Base-by-base conservation (phyloP, 2,797 vertebrate species). In the Ceyx erithaca region DNA sequence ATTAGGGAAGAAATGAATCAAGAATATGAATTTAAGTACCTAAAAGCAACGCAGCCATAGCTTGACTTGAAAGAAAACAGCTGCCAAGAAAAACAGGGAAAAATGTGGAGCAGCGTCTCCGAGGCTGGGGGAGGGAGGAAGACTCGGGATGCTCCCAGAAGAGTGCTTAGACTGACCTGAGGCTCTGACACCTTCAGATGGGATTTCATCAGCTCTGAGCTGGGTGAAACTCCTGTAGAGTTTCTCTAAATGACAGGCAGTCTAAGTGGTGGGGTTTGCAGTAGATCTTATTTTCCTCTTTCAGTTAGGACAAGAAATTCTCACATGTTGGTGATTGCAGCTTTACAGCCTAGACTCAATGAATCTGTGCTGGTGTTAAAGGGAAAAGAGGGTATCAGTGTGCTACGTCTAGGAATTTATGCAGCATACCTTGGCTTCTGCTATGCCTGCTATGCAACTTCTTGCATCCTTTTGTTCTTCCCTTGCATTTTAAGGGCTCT, bases 1-100 rank as follows among this genome's bases (percentile, higher is more conserved):
- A 89, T 75, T 94, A 87, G 80, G 81, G 81, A 90, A 96, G 86
- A 83, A 94, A 94, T 87, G 81, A 93, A 96, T 94, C 76, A 87
- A 89, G 92, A 94, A 95, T 89, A 90, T 80, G 86, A 89, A 90
- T 95, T 89, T 76, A 92, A 94, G 79, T 63, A 90, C 81, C 95
- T 95, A 90, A 93, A 93, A 94, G 84, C 0, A 9, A 69, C 72
- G 30, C 62, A 67, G 84, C 51, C 86, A 7, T 48, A 90, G 84
- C 46, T 48, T 78, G 92, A 57, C 81, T 87, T 49, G 84, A 96
- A 91, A 78, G 81, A 55, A 93, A 90, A 69, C 79, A 90, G 86
- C 94, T 94, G 93, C 84, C 87, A 92, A 90, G 79, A 16, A 85
- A 94, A 94, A 80, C 51, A 87, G 19, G 55, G 15, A 87, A 85